A percentile compares a stretch with the other conserved stretches of the same genome.
These are phyloP conservation scores for Eulithis testata DNA, from an alignment of 2,888 invertebrate genomes.

Conservation along the genomic window DNA sequence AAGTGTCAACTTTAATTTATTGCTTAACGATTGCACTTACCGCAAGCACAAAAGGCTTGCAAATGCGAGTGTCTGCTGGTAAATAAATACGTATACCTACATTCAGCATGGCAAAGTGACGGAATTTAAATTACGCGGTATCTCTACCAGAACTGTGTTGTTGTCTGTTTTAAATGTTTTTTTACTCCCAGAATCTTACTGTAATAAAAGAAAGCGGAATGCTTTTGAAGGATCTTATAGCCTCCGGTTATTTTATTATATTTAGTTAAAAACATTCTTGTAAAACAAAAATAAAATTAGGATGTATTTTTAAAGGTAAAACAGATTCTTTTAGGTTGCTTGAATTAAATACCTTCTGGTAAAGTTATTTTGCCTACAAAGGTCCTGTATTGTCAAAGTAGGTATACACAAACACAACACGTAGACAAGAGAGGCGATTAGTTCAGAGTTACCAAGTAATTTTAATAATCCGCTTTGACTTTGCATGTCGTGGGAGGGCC, in stretches of 20 bases:
- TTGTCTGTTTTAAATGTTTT: not conserved
- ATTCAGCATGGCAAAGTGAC: not conserved
- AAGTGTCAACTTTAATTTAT: not conserved
- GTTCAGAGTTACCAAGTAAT: not conserved
- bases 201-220: conserved; percentile 5
- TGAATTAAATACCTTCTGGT: not conserved
- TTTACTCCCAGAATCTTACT: not conserved
- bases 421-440: not conserved
- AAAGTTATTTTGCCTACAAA: too few relatives aligned
- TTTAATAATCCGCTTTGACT: conserved; percentile 4
- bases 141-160: too few relatives aligned
- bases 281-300: not conserved
- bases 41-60: not conserved
- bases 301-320: too few relatives aligned
- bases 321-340: too few relatives aligned
- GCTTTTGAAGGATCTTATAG: not conserved
- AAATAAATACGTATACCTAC: not conserved
- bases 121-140: too few relatives aligned
- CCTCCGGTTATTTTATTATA: not conserved
- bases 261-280: too few relatives aligned
- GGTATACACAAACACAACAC: too few relatives aligned
- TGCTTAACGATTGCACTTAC: not conserved
- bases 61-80: not conserved
- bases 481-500: not conserved
- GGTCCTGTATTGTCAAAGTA: too few relatives aligned